Evolutionary conservation across 2,797 vertebrate genomes (phyloP).

Genomic region (Sebastes reedi): DNA sequence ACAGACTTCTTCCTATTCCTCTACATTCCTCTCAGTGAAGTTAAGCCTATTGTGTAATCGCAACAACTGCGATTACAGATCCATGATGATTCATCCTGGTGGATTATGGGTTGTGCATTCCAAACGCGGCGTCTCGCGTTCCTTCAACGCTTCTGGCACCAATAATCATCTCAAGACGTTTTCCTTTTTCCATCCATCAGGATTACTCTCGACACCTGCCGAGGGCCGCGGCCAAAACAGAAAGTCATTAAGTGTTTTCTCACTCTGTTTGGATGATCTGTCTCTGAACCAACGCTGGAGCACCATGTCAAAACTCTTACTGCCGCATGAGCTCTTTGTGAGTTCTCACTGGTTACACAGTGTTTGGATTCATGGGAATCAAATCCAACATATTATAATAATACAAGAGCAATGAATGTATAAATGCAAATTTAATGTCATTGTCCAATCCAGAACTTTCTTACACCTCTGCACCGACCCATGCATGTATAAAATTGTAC

Average conservation of each 20-base stretch:
- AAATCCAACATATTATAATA: neutral
- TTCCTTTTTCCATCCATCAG: constrained; percentile 64
- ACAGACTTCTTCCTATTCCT: constrained; percentile 20
- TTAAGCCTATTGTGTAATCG: constrained; percentile 55
- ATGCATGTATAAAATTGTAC: neutral
- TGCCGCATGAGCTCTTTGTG: neutral
- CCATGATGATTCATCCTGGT: constrained; percentile 54
- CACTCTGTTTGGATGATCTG: constrained; percentile 11
- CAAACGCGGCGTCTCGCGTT: constrained; percentile 27
- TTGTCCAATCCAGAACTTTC: neutral
- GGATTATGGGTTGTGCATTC: constrained; percentile 59
- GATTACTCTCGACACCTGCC: constrained; percentile 65
- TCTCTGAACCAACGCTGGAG: neutral
- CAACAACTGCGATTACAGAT: constrained; percentile 52
- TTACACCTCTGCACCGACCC: neutral
- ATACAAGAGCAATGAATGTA: neutral
- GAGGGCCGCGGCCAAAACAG: constrained; percentile 47
- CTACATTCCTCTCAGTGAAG: constrained; percentile 31
- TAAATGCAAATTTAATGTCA: neutral
- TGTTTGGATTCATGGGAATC: neutral
- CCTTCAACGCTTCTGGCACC: constrained; percentile 50
- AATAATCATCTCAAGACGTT: constrained; percentile 33
- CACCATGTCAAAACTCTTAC: neutral
- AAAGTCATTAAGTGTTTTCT: constrained; percentile 43
- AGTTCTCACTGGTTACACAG: neutral